Base-by-base conservation (phyloP, 2,113 vertebrate species). In the Dasypus novemcinctus region DNA sequence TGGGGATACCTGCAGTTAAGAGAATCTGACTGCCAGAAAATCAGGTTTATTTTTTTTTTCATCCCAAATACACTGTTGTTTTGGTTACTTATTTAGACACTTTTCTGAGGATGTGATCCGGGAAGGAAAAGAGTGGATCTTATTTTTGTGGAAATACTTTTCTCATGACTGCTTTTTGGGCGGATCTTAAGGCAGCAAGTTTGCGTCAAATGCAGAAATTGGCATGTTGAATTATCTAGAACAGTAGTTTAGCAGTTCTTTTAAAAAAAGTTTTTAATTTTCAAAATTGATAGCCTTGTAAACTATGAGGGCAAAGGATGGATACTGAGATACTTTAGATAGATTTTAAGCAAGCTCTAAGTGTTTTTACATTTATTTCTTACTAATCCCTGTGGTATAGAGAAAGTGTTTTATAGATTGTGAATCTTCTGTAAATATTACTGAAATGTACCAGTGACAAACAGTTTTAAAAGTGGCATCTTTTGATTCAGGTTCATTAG, bases 401-500 rank as follows among this genome's bases (percentile, higher is more conserved):
- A 88, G 63, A 81, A 74, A 81, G 7, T 95, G 25, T 93, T 90
- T 85, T 88, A 15, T 91, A 81, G 33, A 36, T 66, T 52, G 38
- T 74, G 33, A 49, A 69, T 69, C n/a, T 94, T 69, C n/a, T 94
- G 49, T 82, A 87, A 66, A 52, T 86, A 52, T 31, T 66, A 68
- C 64, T 92, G 29, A 92, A 71, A 11, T 93, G 21, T 57, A 80
- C 27, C 41, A 59, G 12, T 92, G 59, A 84, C 7, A 92, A 95
- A 64, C 29, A 75, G 23, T 83, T 86, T 36, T 27, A 59, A 59
- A 95, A 75, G 38, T 89, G 38, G 25, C 81, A 23, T 84, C 46
- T 94, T 92, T 91, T 74, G 54, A 61, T 82, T 91, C 7, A 71
- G 27, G 4, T 80, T 93, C 93, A 78, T 85, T 88, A 72, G 43